Percentiles rank a stretch among this genome's conserved stretches.
These are phyloP conservation scores for Acridotheres tristis DNA, from an alignment of 2,797 vertebrate species.

Conservation along the genomic window DNA sequence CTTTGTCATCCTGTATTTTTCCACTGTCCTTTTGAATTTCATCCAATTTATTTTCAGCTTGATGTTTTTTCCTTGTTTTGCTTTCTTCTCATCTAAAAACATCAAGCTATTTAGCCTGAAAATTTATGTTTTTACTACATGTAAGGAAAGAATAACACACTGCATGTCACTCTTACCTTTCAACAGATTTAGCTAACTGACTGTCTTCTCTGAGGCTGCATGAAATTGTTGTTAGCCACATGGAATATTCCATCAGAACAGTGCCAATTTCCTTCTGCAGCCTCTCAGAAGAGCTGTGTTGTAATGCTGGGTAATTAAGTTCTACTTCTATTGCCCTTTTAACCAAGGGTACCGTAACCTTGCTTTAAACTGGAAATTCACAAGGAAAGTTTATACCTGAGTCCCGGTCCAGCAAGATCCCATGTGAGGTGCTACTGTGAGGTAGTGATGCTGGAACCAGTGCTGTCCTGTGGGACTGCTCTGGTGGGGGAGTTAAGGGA, in stretches of 20 bases:
- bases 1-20: conserved; percentile 23
- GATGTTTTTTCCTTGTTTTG: background rate
- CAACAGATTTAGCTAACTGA: background rate
- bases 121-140: background rate
- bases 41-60: conserved; percentile 10
- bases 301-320: conserved; percentile 34
- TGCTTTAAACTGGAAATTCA: conserved; percentile 4
- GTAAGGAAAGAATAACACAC: conserved; percentile 19
- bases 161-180: background rate
- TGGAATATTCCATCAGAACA: conserved; percentile 31
- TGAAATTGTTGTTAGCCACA: background rate
- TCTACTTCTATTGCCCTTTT: background rate
- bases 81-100: conserved; percentile 18
- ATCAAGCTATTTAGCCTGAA: conserved; percentile 12
- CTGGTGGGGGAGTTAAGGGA: background rate
- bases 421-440: background rate
- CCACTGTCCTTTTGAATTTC: conserved; percentile 5
- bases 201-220: background rate
- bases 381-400: background rate
- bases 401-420: background rate
- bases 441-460: background rate
- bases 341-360: background rate
- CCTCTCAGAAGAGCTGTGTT: background rate
- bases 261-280: conserved; percentile 1
- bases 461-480: fast-evolving